Evolutionary conservation across 2,113 vertebrate genomes (phyloP).

Genomic region (Varanus komodoensis): DNA sequence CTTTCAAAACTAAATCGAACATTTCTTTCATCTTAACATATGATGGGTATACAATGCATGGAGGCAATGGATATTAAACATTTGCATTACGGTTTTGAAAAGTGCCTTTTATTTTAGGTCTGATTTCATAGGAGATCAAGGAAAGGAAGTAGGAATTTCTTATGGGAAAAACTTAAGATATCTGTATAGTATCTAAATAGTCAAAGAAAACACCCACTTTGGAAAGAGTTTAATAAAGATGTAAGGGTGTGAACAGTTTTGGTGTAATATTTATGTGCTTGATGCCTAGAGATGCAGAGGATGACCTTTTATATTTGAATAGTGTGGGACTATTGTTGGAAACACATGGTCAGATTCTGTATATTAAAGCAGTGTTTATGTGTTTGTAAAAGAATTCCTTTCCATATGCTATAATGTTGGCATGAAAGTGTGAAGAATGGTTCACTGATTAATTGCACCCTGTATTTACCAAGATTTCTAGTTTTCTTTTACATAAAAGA

Average conservation of each 20-base stretch:
- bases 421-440: neutral
- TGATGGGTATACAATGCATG: neutral
- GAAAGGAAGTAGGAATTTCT: neutral
- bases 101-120: neutral
- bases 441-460: neutral
- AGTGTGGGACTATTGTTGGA: neutral
- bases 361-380: neutral
- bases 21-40: neutral
- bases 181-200: neutral
- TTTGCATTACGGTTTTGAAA: conserved; percentile 8
- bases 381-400: neutral
- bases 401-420: neutral
- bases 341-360: neutral
- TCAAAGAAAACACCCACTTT: neutral
- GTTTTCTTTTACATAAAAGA: neutral
- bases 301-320: neutral
- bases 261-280: neutral
- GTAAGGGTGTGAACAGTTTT: neutral
- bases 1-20: neutral
- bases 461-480: neutral
- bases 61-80: neutral
- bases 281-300: neutral
- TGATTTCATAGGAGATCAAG: neutral
- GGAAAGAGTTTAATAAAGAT: neutral
- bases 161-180: neutral